Percentiles rank a stretch among this genome's conserved stretches.
Evolutionary conservation across 2,113 vertebrate species (phyloP).

Genomic region (Caretta caretta): DNA sequence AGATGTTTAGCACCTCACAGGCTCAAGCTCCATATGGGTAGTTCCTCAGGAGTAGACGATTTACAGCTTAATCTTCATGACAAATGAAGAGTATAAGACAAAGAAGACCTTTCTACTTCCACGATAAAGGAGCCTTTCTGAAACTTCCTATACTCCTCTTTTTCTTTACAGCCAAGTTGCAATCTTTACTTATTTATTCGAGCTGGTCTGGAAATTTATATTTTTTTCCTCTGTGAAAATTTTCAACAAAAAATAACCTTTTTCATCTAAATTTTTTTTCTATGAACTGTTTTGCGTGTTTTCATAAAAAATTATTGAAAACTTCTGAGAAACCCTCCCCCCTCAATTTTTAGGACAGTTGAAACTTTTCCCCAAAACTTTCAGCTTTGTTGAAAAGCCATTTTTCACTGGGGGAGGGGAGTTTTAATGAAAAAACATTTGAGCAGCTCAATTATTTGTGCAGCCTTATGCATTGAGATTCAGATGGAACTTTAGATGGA

Average conservation of each 20-base stretch:
- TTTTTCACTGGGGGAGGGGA: not conserved
- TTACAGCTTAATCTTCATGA: not conserved
- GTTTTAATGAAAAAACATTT: not conserved
- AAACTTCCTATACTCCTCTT: not conserved
- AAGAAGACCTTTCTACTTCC: fast-evolving
- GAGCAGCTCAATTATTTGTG: not conserved
- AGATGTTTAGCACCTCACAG: not conserved
- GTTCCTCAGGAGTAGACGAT: not conserved
- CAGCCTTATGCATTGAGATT: not conserved
- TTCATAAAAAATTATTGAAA: not conserved
- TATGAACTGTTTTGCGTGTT: slow-evolving; percentile 34
- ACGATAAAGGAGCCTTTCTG: not conserved
- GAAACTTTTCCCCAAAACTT: not conserved
- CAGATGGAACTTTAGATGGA: slow-evolving; percentile 5
- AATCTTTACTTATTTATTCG: not conserved
- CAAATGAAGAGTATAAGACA: not conserved
- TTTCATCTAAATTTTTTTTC: not conserved
- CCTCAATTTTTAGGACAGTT: not conserved
- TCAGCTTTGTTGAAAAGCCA: slow-evolving; percentile 16
- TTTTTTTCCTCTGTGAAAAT: slow-evolving; percentile 49
- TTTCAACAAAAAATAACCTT: slow-evolving; percentile 16
- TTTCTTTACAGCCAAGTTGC: not conserved
- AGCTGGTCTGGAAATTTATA: not conserved
- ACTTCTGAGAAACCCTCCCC: not conserved
- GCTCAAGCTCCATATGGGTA: not conserved